phyloP scores from a whole-genome alignment of 1,140 invertebrate genomes.

The Portunus trituberculatus region DNA sequence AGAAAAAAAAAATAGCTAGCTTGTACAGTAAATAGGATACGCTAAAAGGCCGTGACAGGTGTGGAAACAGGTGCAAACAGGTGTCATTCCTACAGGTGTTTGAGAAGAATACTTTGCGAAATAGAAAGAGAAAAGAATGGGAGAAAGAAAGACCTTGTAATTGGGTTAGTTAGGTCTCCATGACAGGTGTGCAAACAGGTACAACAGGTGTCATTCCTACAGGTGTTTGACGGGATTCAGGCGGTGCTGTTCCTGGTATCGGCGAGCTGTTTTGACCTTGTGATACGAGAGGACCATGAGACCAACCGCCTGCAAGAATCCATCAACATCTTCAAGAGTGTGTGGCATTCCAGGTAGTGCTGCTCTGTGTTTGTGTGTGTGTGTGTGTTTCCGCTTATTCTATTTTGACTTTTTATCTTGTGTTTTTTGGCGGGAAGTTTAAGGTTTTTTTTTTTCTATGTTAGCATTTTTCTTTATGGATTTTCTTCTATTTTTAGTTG shows the following conservation, averaged over 20 bases:
- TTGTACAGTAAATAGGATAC: too few species aligned
- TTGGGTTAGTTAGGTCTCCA: too few species aligned
- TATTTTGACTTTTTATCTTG: too few species aligned
- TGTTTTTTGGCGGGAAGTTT: too few species aligned
- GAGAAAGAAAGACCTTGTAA: not conserved
- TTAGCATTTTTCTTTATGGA: too few species aligned
- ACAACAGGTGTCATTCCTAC: constrained; percentile 77
- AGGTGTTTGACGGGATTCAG: constrained; percentile 90
- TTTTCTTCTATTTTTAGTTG: too few species aligned
- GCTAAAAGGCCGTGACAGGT: not conserved
- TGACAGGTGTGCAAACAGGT: not conserved
- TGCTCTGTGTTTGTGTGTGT: not conserved
- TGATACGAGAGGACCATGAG: constrained; percentile 85
- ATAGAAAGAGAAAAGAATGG: not conserved
- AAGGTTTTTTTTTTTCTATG: too few species aligned
- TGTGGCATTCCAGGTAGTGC: constrained; percentile 87
- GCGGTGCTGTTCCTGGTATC: constrained; percentile 90
- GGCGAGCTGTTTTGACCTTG: constrained; percentile 89
- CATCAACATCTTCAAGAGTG: constrained; percentile 87
- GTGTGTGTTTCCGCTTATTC: not conserved
- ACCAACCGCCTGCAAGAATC: constrained; percentile 88
- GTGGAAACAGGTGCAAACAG: too few species aligned
- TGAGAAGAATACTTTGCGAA: constrained; percentile 81
- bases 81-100: constrained; percentile 85
- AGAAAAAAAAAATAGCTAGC: too few species aligned